These are phyloP conservation scores for Salticus scenicus DNA, from an alignment of 2,888 invertebrate species.

Conservation along the genomic window DNA sequence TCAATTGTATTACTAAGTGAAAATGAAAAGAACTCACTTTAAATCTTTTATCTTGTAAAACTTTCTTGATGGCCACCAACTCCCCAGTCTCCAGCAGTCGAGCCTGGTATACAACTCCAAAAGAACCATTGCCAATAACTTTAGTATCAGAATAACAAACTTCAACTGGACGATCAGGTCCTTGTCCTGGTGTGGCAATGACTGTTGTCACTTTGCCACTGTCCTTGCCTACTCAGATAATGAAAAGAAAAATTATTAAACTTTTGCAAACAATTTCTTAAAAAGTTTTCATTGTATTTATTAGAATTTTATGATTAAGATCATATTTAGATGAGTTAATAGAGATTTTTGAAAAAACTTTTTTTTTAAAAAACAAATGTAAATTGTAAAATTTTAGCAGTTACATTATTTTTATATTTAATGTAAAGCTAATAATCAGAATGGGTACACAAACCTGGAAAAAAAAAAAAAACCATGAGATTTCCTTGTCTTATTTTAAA, in stretches of 20 bases:
- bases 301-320: not conserved
- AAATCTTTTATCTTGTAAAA: slow-evolving; percentile 99
- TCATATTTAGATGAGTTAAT: too few species aligned
- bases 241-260: not conserved
- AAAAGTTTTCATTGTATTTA: not conserved
- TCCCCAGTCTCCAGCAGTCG: slow-evolving; percentile 96
- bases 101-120: slow-evolving; percentile 99
- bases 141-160: slow-evolving; percentile 99
- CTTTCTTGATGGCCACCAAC: slow-evolving; percentile 99
- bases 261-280: not conserved
- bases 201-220: slow-evolving; percentile 98
- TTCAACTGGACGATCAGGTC: slow-evolving; percentile 97
- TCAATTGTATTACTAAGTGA: too few species aligned
- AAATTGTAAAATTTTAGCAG: too few species aligned
- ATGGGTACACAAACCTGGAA: too few species aligned
- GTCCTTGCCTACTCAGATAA: slow-evolving; percentile 95
- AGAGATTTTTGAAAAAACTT: too few species aligned
- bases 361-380: too few species aligned
- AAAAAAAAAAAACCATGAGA: too few species aligned
- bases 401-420: too few species aligned
- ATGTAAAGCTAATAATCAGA: too few species aligned
- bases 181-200: slow-evolving; percentile 97
- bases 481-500: too few species aligned
- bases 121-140: slow-evolving; percentile 99
- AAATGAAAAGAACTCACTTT: slow-evolving; percentile 91